Base-by-base conservation (phyloP, 2,888 invertebrate genomes). In the Pterobdella sp. region DNA sequence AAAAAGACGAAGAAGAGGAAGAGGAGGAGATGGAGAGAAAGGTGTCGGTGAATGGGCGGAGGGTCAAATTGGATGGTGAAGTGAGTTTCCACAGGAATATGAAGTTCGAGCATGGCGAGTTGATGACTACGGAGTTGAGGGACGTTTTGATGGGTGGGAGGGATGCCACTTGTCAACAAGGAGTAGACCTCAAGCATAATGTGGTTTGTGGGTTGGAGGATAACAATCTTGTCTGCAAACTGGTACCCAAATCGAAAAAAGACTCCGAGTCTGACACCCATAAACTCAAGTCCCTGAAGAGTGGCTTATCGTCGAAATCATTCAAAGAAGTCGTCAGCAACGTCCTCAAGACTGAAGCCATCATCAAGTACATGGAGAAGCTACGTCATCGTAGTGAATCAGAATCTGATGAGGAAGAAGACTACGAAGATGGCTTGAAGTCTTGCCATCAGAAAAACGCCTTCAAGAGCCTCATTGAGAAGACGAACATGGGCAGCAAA, bases 11-110 rank as follows among this genome's bases (percentile, higher is more conserved):
- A n/a, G 68, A 26, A 14, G 60, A 42, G 2, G 52, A 22, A 22
- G 35, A 31, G 2, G 34, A 63, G 42, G 49, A 26, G 1, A 14
- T 34, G 49, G 26, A 37, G 3, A 32, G 14, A n/a, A 56, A 42
- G n/a, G 70, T n/a, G 26, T 64, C 64, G 10, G 42, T 36, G 68
- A 63, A 31, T 18, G 31, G 31, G 35, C 18, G 22, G 18, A 0
- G 10, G 36, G 10, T 32, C 18, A 14, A 1, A 3, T 3, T 7
- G 31, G 26, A 14, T 49, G 35, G 34, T 14, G 74, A 78, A 32
- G 75, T 82, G 60, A 81, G 82, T 76, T 82, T 82, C 75, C 83
- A 82, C 76, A 81, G 82, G 76, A 81, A 77, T 78, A 80, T 82
- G 67, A 76, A 76, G 14, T 83, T 82, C 78, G 82, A 81, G 75